These are phyloP conservation scores for Coreoperca whiteheadi DNA, from an alignment of 2,113 vertebrate species.

Conservation along the genomic window DNA sequence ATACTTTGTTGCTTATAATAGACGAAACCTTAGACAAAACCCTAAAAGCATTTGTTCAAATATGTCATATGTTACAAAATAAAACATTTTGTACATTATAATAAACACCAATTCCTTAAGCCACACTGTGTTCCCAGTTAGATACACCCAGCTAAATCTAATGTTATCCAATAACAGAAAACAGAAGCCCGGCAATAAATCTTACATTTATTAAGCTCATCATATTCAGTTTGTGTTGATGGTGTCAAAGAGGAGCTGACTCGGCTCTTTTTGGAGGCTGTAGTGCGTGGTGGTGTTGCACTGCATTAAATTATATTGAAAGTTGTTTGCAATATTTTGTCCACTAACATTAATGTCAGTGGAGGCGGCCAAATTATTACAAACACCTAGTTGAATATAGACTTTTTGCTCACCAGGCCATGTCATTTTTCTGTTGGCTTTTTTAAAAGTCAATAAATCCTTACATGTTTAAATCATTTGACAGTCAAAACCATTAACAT, in stretches of 20 bases:
- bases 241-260: conserved; percentile 38
- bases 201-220: conserved; percentile 25
- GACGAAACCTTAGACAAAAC: conserved; percentile 16
- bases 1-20: background rate
- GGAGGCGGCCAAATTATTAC: background rate
- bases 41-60: conserved; percentile 7
- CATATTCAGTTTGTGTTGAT: conserved; percentile 32
- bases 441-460: conserved; percentile 1
- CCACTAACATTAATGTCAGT: conserved; percentile 19
- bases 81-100: background rate
- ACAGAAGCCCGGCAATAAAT: conserved; percentile 20
- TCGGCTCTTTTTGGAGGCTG: conserved; percentile 32
- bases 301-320: conserved; percentile 27
- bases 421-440: background rate
- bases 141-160: background rate
- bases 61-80: conserved; percentile 8
- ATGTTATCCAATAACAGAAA: background rate
- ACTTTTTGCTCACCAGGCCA: background rate
- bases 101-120: background rate
- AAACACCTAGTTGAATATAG: background rate
- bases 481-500: background rate
- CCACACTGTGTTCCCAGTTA: background rate
- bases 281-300: conserved; percentile 1
- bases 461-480: background rate
- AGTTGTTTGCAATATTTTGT: conserved; percentile 20